Conservation (phyloP, 1,140 invertebrate genomes). For the Diprion similis region DNA sequence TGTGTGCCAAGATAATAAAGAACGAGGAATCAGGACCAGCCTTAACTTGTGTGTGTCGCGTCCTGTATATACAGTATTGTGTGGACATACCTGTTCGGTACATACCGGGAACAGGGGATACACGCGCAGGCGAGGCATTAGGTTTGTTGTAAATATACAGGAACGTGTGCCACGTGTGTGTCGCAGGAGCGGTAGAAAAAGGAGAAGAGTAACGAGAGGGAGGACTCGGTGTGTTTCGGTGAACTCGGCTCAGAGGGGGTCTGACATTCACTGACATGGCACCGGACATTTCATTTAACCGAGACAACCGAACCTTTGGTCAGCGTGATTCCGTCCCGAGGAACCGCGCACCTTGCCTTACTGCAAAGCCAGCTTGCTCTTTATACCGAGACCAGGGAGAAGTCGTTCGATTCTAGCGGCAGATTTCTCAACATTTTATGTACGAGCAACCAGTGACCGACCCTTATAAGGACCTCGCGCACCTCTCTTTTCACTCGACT, state of each 20-base stretch:
- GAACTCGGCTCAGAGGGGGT: conserved; percentile 36
- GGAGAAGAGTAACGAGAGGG: background rate
- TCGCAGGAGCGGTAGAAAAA: background rate
- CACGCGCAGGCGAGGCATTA: no score
- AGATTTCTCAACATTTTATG: conserved; percentile 14
- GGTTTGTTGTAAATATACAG: no score
- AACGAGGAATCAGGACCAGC: no score
- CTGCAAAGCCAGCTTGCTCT: no score
- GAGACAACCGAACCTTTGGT: conserved; percentile 22
- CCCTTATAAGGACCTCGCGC: background rate
- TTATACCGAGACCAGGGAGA: background rate
- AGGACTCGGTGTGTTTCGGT: conserved; percentile 12
- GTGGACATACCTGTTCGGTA: no score
- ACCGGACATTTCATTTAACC: conserved; percentile 41
- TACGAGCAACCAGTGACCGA: background rate
- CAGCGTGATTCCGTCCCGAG: background rate
- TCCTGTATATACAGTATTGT: no score
- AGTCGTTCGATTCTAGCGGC: conserved; percentile 3
- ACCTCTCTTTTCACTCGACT: background rate
- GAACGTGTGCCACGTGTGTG: no score
- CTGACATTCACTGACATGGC: conserved; percentile 34
- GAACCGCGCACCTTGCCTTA: background rate
- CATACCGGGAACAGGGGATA: no score
- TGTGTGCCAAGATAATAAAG: no score
- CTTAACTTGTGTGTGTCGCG: no score